Conservation (phyloP, 1,140 invertebrate genomes). For the Drosophila elegans region DNA sequence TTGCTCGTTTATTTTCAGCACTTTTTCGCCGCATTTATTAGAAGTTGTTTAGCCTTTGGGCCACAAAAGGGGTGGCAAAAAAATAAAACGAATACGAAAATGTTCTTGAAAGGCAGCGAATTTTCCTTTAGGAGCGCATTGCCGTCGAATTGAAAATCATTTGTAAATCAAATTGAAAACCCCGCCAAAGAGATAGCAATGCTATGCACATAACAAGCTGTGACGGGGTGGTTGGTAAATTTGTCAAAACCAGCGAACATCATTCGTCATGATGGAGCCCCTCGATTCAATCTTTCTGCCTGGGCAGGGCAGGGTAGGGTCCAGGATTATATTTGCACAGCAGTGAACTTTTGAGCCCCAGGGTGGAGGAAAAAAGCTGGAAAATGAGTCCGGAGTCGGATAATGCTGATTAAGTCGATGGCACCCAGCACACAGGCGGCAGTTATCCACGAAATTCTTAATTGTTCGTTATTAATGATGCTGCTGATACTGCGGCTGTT, state of each 20-base stretch:
- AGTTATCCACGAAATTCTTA: slow-evolving; percentile 65
- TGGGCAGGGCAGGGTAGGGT: not conserved
- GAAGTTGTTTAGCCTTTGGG: slow-evolving; percentile 49
- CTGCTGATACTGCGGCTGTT: slow-evolving; percentile 33
- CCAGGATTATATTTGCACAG: slow-evolving; percentile 50
- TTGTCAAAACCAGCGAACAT: slow-evolving; percentile 64
- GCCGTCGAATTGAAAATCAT: slow-evolving; percentile 58
- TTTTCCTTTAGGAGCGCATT: slow-evolving; percentile 10
- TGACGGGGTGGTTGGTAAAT: slow-evolving; percentile 44
- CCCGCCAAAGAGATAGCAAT: slow-evolving; percentile 47
- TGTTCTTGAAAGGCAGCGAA: slow-evolving; percentile 25
- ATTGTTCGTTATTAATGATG: slow-evolving; percentile 78
- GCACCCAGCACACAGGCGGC: slow-evolving; percentile 34
- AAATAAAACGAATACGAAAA: not conserved
- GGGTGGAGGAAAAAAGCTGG: slow-evolving; percentile 1
- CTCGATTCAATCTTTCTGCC: slow-evolving; percentile 39
- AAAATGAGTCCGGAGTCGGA: slow-evolving; percentile 42
- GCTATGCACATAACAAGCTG: slow-evolving; percentile 48
- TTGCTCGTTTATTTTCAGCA: slow-evolving; percentile 72
- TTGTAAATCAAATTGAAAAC: slow-evolving; percentile 70
- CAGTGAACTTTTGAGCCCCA: slow-evolving; percentile 41
- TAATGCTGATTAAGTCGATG: slow-evolving; percentile 53
- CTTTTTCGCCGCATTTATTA: slow-evolving; percentile 70
- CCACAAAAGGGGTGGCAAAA: slow-evolving; percentile 18
- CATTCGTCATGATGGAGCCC: slow-evolving; percentile 58